Evolutionary conservation across 2,888 invertebrate genomes (phyloP).

Genomic region (Scaptomyza flava): DNA sequence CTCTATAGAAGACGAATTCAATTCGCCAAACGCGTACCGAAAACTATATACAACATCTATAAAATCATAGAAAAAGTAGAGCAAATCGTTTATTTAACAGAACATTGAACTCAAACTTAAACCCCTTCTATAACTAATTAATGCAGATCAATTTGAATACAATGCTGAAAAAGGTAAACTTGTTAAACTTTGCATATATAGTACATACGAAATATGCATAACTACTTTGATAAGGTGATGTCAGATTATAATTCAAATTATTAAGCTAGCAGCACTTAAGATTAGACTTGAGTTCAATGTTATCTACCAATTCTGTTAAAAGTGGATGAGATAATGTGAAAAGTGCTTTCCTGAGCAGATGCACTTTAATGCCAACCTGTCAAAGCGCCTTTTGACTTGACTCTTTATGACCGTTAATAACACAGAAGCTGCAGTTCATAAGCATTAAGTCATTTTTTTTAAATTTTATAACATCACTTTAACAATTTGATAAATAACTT

Average conservation of each 20-base stretch:
- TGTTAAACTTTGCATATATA: neutral
- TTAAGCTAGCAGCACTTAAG: neutral
- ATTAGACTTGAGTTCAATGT: constrained; percentile 2
- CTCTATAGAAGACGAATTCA: constrained; percentile 33
- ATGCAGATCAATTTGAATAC: constrained; percentile 5
- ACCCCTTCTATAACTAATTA: neutral
- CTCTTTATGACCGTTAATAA: neutral
- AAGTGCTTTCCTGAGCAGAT: neutral
- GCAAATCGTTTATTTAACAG: constrained; percentile 1
- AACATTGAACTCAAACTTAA: constrained; percentile 17
- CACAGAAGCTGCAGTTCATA: constrained; percentile 7
- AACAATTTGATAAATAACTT: constrained; percentile 38
- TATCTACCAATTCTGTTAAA: neutral
- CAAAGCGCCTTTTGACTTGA: neutral
- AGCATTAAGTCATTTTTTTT: neutral
- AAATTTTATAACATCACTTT: constrained; percentile 3
- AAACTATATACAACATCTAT: constrained; percentile 1
- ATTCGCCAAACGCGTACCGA: constrained; percentile 55
- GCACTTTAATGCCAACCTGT: neutral
- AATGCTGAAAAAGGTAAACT: neutral
- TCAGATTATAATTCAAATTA: neutral
- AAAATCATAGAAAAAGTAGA: no score
- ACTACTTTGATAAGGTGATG: neutral
- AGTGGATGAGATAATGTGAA: neutral
- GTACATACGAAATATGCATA: neutral